These are phyloP conservation scores for Antechinus flavipes DNA, from an alignment of 2,113 vertebrate species.

Conservation along the genomic window DNA sequence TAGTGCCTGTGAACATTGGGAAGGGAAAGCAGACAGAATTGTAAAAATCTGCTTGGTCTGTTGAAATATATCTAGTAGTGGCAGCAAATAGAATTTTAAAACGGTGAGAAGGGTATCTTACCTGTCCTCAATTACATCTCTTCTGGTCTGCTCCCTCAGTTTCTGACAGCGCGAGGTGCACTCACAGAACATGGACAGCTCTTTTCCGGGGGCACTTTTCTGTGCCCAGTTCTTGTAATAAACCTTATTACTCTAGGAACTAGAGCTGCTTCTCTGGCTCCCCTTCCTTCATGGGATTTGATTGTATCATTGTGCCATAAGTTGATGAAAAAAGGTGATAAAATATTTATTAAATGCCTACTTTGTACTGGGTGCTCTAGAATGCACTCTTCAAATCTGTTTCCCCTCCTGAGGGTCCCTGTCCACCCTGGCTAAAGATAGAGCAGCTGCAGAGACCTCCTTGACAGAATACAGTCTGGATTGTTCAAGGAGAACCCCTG, in stretches of 20 bases:
- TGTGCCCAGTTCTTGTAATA: neutral
- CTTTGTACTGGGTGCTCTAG: neutral
- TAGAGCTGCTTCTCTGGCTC: neutral
- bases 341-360: neutral
- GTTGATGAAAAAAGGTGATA: neutral
- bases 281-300: conserved; percentile 6
- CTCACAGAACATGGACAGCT: neutral
- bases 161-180: conserved; percentile 14
- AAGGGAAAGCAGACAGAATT: conserved; percentile 23
- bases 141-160: conserved; percentile 5
- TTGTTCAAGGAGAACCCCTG: conserved; percentile 9
- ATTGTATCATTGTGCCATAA: conserved; percentile 15
- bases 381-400: neutral
- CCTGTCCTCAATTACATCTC: neutral
- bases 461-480: conserved; percentile 6
- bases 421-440: neutral
- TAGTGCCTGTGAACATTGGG: conserved; percentile 35
- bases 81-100: neutral
- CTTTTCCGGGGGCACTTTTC: conserved; percentile 20
- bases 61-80: conserved; percentile 11
- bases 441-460: neutral
- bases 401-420: conserved; percentile 16
- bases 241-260: neutral
- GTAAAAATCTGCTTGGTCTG: conserved; percentile 17
- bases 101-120: neutral